phyloP scores from a whole-genome alignment of 92 coral and sea anemone genomes.

The Parazoanthus atlanticus region DNA sequence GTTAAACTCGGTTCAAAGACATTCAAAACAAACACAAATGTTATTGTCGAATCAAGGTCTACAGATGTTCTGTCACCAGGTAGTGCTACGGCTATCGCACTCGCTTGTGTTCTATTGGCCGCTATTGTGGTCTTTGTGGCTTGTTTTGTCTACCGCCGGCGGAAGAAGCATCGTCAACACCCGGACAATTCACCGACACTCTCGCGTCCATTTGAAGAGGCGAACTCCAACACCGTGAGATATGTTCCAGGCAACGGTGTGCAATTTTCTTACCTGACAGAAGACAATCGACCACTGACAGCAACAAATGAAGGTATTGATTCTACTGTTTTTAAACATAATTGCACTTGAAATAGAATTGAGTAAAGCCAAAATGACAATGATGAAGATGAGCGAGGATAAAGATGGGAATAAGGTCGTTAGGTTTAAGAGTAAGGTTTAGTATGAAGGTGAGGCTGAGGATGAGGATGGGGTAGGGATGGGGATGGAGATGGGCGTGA shows the following conservation, averaged over 20 bases:
- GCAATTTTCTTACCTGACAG: not conserved
- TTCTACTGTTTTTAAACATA: not conserved
- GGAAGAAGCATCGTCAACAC: not conserved
- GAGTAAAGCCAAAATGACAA: not conserved
- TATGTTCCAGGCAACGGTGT: slow-evolving; percentile 7
- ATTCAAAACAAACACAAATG: not conserved
- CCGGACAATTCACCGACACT: not conserved
- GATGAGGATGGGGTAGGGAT: too few relatives aligned
- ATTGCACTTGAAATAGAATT: not conserved
- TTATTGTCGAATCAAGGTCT: not conserved
- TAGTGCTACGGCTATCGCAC: not conserved
- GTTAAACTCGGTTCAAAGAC: slow-evolving; percentile 22
- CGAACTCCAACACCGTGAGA: not conserved
- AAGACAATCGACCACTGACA: not conserved
- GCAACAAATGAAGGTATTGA: slow-evolving; percentile 20
- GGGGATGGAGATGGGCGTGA: too few relatives aligned
- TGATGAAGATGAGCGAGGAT: too few relatives aligned
- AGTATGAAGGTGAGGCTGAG: too few relatives aligned
- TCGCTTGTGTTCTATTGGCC: not conserved
- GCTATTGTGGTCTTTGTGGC: not conserved
- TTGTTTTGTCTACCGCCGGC: not conserved
- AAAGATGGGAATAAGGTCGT: too few relatives aligned
- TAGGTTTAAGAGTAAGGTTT: too few relatives aligned
- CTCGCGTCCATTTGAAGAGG: not conserved
- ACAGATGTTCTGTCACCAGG: slow-evolving; percentile 7